phyloP scores from a whole-genome alignment of 2,113 vertebrate genomes.

The Oreochromis aureus region DNA sequence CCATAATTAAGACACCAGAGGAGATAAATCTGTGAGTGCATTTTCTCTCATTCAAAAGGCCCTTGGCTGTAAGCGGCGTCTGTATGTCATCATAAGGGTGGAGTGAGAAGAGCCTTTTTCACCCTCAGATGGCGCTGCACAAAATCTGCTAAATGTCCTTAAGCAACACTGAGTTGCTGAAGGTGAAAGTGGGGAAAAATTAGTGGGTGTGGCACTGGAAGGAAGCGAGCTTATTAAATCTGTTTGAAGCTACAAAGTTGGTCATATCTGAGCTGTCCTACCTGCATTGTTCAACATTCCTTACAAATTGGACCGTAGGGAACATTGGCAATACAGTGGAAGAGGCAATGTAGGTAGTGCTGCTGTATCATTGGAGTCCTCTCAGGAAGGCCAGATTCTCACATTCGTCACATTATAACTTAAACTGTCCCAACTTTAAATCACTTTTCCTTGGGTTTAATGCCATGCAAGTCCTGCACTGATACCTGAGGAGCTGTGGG shows the following conservation, averaged over 20 bases:
- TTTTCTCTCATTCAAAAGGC: background rate
- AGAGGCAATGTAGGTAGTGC: background rate
- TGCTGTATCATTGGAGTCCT: background rate
- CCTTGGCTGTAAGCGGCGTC: background rate
- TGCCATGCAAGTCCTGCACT: background rate
- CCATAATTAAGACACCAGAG: background rate
- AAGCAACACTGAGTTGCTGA: background rate
- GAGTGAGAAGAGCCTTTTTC: background rate
- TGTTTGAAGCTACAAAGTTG: background rate
- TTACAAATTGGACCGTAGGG: background rate
- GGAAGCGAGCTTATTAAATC: background rate
- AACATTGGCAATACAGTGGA: background rate
- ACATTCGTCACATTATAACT: background rate
- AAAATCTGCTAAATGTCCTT: background rate
- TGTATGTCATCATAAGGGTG: fast-evolving
- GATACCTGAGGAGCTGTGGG: background rate
- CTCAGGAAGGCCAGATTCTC: background rate
- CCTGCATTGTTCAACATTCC: background rate
- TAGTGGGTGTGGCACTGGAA: background rate
- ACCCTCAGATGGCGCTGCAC: fast-evolving
- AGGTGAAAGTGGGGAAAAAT: background rate
- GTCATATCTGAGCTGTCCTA: background rate
- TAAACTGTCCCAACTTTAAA: background rate
- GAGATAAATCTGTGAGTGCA: background rate
- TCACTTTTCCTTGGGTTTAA: background rate